Evolutionary conservation across 2,113 vertebrate genomes (phyloP), one percentile per base, ranked within the genome.

Genomic region (Lampris megalopsis): DNA sequence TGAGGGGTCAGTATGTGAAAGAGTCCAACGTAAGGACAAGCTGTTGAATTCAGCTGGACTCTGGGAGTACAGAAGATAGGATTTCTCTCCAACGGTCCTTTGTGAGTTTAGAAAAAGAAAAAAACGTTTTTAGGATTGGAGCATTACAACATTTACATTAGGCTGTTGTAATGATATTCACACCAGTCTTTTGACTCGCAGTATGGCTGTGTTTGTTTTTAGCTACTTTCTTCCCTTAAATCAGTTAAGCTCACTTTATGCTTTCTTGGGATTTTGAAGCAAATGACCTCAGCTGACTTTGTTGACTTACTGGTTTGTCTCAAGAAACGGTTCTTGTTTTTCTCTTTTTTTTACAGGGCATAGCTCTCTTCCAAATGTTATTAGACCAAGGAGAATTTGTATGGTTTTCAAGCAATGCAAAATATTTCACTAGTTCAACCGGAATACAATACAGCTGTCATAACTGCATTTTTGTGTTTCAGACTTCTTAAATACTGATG

Each of bases 41-140:
- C 53, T 90, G 91, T 76, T 84, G 80, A 91, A 93, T 91, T 92
- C 81, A 80, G 73, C 92, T 86, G 2, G 54, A 13, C 36, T 45
- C n/a, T 88, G 90, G 77, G 43, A 91, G 68, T 53, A 50, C 48
- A 82, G 13, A 61, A 82, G 70, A 78, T 40, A 61, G 0, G 1
- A 9, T 49, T 60, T 9, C 9, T 43, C 6, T n/a, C 10, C 72
- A 58, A 56, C 13, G 59, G 67, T 4, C 2, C 57, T 47, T n/a
- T 1, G 5, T 58, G 41, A 74, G 50, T 45, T 5, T 13, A 53
- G n/a, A 53, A 53, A 53, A 50, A 50, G 11, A 50, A 50, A 50
- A 50, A 50, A 11, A 50, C 7, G 2, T 9, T 11, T 1, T 3
- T 5, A 10, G 7, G 7, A 50, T 11, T 50, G 8, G 8, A 50